These are phyloP conservation scores for Chitala chitala DNA, from an alignment of 2,113 vertebrate genomes.

Conservation along the genomic window DNA sequence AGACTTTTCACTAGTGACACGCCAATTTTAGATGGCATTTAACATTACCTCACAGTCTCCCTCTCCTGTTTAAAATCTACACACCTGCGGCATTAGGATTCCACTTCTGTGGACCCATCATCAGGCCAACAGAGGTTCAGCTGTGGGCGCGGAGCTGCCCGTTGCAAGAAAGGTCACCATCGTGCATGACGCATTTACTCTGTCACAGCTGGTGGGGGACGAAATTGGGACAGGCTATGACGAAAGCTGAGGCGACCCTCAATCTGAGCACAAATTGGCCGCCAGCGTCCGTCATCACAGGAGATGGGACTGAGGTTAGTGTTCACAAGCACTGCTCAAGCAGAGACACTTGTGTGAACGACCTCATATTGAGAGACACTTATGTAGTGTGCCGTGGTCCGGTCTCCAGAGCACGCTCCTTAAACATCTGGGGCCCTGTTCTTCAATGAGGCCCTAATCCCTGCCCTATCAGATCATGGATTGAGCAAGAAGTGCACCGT, in stretches of 20 bases:
- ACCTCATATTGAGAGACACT: conserved; percentile 27
- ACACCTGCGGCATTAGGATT: conserved; percentile 39
- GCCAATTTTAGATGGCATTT: conserved; percentile 8
- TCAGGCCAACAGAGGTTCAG: conserved; percentile 42
- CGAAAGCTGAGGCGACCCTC: conserved; percentile 10
- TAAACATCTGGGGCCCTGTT: conserved; percentile 42
- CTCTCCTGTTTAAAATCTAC: conserved; percentile 8
- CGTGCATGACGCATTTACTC: conserved; percentile 49
- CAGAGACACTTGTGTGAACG: conserved; percentile 8
- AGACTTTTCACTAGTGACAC: neutral
- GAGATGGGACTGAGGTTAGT: neutral
- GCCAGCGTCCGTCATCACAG: neutral
- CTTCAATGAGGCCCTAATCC: conserved; percentile 50
- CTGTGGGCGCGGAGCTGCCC: conserved; percentile 47
- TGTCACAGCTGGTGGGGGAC: conserved; percentile 48
- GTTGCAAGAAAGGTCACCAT: conserved; percentile 62
- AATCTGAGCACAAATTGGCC: neutral
- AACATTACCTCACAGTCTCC: conserved; percentile 25
- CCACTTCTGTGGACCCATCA: conserved; percentile 50
- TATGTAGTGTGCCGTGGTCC: conserved; percentile 25
- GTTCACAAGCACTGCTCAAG: neutral
- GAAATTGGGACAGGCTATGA: conserved; percentile 30
- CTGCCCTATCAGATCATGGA: conserved; percentile 50
- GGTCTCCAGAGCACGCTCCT: conserved; percentile 43
- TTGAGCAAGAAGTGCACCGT: conserved; percentile 36